Conservation (phyloP, 2,888 invertebrate species). For the Timandra comae region DNA sequence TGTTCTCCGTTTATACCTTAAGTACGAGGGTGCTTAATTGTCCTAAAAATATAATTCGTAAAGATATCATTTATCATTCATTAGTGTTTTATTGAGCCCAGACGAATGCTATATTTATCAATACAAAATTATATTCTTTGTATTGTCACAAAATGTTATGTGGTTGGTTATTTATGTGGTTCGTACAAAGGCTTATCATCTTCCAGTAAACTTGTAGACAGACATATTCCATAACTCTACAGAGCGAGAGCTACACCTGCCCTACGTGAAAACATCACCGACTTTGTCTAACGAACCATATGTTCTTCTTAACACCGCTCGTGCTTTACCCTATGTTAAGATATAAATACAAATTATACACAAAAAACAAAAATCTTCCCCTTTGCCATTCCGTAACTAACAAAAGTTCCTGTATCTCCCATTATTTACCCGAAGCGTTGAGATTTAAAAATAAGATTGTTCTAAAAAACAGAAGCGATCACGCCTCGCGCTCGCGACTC, state of each 20-base stretch:
- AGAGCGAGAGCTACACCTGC: constrained; percentile 51
- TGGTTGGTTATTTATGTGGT: too few species aligned
- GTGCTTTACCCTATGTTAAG: constrained; percentile 45
- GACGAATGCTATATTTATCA: too few species aligned
- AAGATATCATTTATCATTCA: too few species aligned
- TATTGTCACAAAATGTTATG: too few species aligned
- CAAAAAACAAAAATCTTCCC: constrained; percentile 53
- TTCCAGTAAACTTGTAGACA: too few species aligned
- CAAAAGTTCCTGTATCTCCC: constrained; percentile 54
- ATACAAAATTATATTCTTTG: too few species aligned
- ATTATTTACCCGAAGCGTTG: constrained; percentile 56
- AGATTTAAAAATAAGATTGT: constrained; percentile 67
- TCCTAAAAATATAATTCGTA: too few species aligned
- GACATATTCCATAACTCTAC: too few species aligned
- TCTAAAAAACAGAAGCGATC: constrained; percentile 55
- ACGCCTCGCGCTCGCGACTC: constrained; percentile 49
- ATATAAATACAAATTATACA: constrained; percentile 48
- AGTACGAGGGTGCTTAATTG: too few species aligned
- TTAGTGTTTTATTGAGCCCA: too few species aligned
- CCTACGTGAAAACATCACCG: constrained; percentile 34
- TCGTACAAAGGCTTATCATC: too few species aligned
- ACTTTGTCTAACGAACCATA: constrained; percentile 62
- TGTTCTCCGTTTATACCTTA: too few species aligned
- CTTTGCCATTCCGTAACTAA: constrained; percentile 66
- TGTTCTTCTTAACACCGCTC: constrained; percentile 43